Evolutionary conservation across 2,888 invertebrate genomes (phyloP).

Genomic region (Drosophila nr. fundita): DNA sequence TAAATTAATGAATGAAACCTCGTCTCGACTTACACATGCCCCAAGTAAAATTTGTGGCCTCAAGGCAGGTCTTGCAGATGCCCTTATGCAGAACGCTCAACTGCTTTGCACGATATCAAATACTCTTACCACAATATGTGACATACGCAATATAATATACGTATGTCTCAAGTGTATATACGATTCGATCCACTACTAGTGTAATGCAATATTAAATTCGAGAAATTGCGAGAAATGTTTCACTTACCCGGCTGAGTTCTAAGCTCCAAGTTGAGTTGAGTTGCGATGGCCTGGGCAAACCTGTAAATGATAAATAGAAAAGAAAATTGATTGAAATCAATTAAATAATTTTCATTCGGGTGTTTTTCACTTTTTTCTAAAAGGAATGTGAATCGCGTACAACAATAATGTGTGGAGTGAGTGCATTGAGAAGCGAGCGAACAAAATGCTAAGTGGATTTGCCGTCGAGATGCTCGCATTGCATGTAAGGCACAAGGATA

Average conservation of each 20-base stretch:
- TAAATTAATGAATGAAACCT: conserved; percentile 44
- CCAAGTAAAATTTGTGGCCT: conserved; percentile 15
- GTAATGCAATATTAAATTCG: background rate
- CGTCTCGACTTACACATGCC: conserved; percentile 12
- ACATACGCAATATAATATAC: background rate
- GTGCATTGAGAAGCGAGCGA: conserved; percentile 11
- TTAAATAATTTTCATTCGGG: conserved; percentile 45
- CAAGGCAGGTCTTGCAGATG: conserved; percentile 2
- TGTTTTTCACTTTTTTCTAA: conserved; percentile 48
- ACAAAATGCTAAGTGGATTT: conserved; percentile 62
- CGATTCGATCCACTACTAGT: background rate
- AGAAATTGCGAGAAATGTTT: background rate
- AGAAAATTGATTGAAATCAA: conserved; percentile 47
- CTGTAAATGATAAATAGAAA: conserved; percentile 17
- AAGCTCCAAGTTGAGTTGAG: background rate
- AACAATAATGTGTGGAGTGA: conserved; percentile 26
- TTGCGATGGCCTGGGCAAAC: background rate
- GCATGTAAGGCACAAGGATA: conserved; percentile 63
- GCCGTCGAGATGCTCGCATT: conserved; percentile 47
- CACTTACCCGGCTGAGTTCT: conserved; percentile 13
- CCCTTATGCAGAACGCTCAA: background rate
- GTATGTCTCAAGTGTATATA: background rate
- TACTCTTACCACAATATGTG: background rate
- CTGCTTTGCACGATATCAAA: background rate
- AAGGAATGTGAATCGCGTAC: conserved; percentile 41